Conservation (phyloP, 2,888 invertebrate species). For the Nephrotoma flavescens region DNA sequence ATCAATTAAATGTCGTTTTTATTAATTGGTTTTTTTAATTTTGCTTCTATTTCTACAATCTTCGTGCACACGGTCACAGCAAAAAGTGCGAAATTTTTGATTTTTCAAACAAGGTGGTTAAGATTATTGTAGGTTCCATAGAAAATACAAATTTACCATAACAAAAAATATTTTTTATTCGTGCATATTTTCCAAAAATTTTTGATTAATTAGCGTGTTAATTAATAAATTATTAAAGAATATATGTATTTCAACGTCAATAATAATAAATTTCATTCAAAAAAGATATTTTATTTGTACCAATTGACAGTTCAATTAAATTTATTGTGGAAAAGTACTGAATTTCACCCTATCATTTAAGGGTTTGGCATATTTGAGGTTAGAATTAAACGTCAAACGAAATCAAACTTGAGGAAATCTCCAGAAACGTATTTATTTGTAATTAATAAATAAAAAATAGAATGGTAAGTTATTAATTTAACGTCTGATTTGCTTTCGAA, state of each 20-base stretch:
- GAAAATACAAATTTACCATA: background rate
- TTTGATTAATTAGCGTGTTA: background rate
- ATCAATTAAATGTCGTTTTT: background rate
- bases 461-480: background rate
- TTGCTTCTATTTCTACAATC: background rate
- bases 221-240: background rate
- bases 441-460: background rate
- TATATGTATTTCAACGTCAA: background rate
- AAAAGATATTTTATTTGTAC: background rate
- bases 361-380: background rate
- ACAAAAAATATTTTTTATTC: background rate
- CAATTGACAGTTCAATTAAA: background rate
- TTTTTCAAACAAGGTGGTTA: background rate
- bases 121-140: background rate
- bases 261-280: background rate
- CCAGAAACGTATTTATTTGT: background rate
- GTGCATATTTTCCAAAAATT: background rate
- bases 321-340: background rate
- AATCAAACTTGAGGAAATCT: background rate
- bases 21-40: background rate
- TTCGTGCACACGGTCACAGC: background rate
- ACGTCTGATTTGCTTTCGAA: background rate
- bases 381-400: background rate
- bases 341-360: background rate
- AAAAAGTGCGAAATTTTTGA: background rate